Evolutionary conservation across 2,797 vertebrate species (phyloP).

Genomic region (Periophthalmus magnuspinnatus): DNA sequence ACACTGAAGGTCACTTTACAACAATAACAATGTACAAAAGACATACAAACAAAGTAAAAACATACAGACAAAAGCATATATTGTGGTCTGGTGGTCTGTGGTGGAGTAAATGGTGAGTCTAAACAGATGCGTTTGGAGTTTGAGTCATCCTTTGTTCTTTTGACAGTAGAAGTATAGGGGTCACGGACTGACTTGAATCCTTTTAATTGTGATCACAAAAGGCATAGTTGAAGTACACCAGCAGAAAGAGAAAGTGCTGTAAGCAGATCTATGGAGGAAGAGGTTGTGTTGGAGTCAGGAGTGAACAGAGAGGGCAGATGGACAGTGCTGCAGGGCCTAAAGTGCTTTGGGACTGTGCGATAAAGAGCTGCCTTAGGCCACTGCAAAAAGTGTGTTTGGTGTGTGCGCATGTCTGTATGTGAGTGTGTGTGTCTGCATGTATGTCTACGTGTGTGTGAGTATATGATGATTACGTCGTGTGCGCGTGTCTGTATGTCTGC

Average conservation of each 20-base stretch:
- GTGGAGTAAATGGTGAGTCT: too few relatives aligned
- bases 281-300: slow-evolving; percentile 13
- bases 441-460: slow-evolving; percentile 5
- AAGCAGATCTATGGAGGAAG: slow-evolving; percentile 18
- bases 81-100: too few relatives aligned
- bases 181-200: background rate
- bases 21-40: too few relatives aligned
- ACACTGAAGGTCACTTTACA: too few relatives aligned
- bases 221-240: background rate
- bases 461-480: too few relatives aligned
- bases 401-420: slow-evolving; percentile 19
- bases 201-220: background rate
- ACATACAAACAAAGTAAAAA: too few relatives aligned
- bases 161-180: background rate
- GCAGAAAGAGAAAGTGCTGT: slow-evolving; percentile 17
- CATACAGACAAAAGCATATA: too few relatives aligned
- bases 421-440: too few relatives aligned
- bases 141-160: background rate
- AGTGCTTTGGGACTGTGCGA: slow-evolving; percentile 41
- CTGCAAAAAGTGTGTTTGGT: slow-evolving; percentile 36
- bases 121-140: too few relatives aligned
- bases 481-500: too few relatives aligned
- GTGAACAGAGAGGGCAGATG: slow-evolving; percentile 16
- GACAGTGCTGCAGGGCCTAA: slow-evolving; percentile 53
- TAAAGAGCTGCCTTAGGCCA: slow-evolving; percentile 58